phyloP scores from a whole-genome alignment of 1,140 invertebrate genomes.

The Teleopsis dalmanni region DNA sequence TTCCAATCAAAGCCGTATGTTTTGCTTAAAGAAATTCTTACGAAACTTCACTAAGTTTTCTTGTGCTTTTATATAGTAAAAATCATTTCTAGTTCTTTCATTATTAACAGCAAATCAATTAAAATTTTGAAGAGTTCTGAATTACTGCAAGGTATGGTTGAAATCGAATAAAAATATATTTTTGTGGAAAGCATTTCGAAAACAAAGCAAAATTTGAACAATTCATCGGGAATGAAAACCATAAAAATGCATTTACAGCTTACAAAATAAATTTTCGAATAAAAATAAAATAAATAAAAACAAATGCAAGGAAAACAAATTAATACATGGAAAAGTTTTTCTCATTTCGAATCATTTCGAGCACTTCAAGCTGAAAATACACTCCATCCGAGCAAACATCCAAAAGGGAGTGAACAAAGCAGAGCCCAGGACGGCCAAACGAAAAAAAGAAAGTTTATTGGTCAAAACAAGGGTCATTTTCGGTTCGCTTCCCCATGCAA shows the following conservation, averaged over 20 bases:
- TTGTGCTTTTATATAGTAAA: too few species aligned
- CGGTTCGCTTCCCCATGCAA: background rate
- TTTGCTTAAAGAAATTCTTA: too few species aligned
- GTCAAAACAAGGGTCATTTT: conserved; percentile 4
- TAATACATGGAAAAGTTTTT: conserved; percentile 8
- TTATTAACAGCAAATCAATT: too few species aligned
- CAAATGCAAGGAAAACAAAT: conserved; percentile 2
- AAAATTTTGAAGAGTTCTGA: too few species aligned
- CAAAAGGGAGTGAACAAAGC: too few species aligned
- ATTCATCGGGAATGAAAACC: background rate
- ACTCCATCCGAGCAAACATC: background rate
- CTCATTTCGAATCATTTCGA: too few species aligned
- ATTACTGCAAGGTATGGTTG: too few species aligned
- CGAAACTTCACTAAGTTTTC: too few species aligned
- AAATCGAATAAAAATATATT: too few species aligned
- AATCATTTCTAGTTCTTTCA: too few species aligned
- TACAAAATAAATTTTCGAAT: background rate
- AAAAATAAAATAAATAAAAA: conserved; percentile 1
- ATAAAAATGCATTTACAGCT: background rate
- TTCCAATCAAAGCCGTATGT: too few species aligned
- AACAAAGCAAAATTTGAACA: conserved; percentile 1
- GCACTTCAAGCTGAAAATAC: conserved; percentile 8
- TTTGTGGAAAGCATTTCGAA: background rate
- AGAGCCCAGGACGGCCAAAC: background rate
- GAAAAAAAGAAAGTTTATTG: conserved; percentile 6